phyloP scores from a whole-genome alignment of 1,140 invertebrate species.

The Drosophila malerkotliana region DNA sequence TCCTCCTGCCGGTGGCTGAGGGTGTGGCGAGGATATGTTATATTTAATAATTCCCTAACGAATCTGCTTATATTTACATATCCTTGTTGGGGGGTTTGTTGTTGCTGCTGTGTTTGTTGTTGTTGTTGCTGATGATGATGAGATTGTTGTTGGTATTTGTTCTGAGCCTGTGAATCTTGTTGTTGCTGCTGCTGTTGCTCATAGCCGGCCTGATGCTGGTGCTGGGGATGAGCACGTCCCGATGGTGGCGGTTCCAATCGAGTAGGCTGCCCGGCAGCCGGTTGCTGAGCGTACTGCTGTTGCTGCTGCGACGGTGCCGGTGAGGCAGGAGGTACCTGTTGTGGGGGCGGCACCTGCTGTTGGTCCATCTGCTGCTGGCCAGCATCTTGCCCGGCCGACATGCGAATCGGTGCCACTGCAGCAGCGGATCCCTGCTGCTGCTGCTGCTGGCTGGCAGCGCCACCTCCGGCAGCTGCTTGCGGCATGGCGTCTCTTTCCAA shows the following conservation, averaged over 20 bases:
- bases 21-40: slow-evolving; percentile 4
- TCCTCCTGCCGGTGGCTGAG: slow-evolving; percentile 14
- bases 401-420: slow-evolving; percentile 32
- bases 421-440: background rate
- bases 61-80: slow-evolving; percentile 55
- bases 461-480: slow-evolving; percentile 8
- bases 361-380: slow-evolving; percentile 14
- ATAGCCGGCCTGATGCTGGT: slow-evolving; percentile 23
- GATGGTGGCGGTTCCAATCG: slow-evolving; percentile 39
- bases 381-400: slow-evolving; percentile 49
- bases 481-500: slow-evolving; percentile 34
- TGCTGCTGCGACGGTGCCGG: slow-evolving; percentile 17
- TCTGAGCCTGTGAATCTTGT: background rate
- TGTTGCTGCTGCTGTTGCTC: slow-evolving; percentile 28
- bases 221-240: slow-evolving; percentile 61
- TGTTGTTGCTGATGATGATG: background rate
- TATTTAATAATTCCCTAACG: background rate
- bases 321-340: slow-evolving; percentile 26
- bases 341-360: slow-evolving; percentile 22
- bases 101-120: slow-evolving; percentile 7
- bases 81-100: slow-evolving; percentile 34
- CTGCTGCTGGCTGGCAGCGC: background rate
- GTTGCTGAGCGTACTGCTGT: slow-evolving; percentile 51
- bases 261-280: slow-evolving; percentile 64
- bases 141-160: background rate